Conservation (phyloP, 2,797 vertebrate species). For the Amazona finschi region DNA sequence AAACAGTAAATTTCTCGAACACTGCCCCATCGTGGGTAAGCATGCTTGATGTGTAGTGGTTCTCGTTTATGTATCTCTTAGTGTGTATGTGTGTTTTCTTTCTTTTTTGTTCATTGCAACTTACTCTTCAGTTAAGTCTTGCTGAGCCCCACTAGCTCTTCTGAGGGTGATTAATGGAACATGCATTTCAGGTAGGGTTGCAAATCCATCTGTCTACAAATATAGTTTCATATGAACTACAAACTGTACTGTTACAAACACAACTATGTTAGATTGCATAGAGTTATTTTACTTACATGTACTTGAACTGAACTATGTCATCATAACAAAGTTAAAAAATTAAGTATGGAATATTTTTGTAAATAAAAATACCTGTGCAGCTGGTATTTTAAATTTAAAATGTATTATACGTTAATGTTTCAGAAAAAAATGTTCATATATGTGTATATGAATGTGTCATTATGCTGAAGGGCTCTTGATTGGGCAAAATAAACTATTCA, state of each 20-base stretch:
- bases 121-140: slow-evolving; percentile 63
- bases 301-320: slow-evolving; percentile 76
- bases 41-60: slow-evolving; percentile 70
- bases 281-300: slow-evolving; percentile 80
- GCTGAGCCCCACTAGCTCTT: slow-evolving; percentile 73
- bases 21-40: slow-evolving; percentile 54
- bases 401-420: slow-evolving; percentile 81
- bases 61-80: slow-evolving; percentile 63
- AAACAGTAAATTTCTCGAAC: slow-evolving; percentile 59
- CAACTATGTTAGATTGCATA: slow-evolving; percentile 75
- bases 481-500: slow-evolving; percentile 83
- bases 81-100: slow-evolving; percentile 45
- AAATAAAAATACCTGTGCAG: slow-evolving; percentile 80
- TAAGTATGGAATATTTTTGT: slow-evolving; percentile 83
- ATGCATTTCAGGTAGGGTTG: slow-evolving; percentile 75
- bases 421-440: slow-evolving; percentile 79
- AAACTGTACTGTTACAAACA: slow-evolving; percentile 71
- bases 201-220: slow-evolving; percentile 71
- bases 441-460: slow-evolving; percentile 84
- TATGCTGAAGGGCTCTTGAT: slow-evolving; percentile 82
- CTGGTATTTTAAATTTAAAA: slow-evolving; percentile 80
- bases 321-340: slow-evolving; percentile 72
- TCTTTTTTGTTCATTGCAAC: slow-evolving; percentile 55
- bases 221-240: slow-evolving; percentile 72
- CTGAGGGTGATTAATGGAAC: slow-evolving; percentile 75